A percentile compares a stretch with the other conserved stretches of the same genome.
These are phyloP conservation scores for Chrysopa pallens DNA, from an alignment of 1,140 invertebrate species.

Conservation along the genomic window DNA sequence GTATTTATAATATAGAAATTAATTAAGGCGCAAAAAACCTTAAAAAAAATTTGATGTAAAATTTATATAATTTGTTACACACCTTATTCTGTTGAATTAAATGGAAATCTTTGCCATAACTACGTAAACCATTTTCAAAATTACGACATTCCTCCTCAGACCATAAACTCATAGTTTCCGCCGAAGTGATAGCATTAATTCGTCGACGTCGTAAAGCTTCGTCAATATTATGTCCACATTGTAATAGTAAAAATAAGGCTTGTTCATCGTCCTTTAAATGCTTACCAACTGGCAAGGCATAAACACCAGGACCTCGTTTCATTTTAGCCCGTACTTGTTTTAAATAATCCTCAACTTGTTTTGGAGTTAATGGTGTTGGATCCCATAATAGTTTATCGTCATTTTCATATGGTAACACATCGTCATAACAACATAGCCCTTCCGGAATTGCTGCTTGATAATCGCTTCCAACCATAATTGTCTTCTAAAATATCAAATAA, in stretches of 20 bases:
- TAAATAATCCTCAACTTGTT: conserved; percentile 67
- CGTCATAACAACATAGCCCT: conserved; percentile 77
- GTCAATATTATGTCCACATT: conserved; percentile 87
- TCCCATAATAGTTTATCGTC: conserved; percentile 92
- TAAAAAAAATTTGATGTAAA: no score
- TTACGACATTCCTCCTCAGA: conserved; percentile 94
- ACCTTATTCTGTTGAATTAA: conserved; percentile 88
- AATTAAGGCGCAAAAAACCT: no score
- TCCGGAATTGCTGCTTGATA: conserved; percentile 89
- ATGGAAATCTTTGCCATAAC: conserved; percentile 92
- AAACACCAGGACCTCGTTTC: conserved; percentile 17
- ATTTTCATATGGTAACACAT: conserved; percentile 88
- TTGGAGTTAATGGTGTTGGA: conserved; percentile 54
- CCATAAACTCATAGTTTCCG: conserved; percentile 72
- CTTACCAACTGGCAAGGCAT: conserved; percentile 48
- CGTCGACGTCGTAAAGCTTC: conserved; percentile 75
- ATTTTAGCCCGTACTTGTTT: conserved; percentile 40
- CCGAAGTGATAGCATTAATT: conserved; percentile 53
- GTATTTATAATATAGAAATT: no score
- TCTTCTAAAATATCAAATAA: conserved; percentile 22
- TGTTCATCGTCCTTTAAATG: conserved; percentile 88
- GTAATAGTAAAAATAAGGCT: conserved; percentile 76
- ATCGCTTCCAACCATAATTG: conserved; percentile 89
- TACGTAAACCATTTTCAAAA: conserved; percentile 86
- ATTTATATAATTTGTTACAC: no score